phyloP scores from a whole-genome alignment of 2,888 invertebrate species.

The Andrena hattorfiana region DNA sequence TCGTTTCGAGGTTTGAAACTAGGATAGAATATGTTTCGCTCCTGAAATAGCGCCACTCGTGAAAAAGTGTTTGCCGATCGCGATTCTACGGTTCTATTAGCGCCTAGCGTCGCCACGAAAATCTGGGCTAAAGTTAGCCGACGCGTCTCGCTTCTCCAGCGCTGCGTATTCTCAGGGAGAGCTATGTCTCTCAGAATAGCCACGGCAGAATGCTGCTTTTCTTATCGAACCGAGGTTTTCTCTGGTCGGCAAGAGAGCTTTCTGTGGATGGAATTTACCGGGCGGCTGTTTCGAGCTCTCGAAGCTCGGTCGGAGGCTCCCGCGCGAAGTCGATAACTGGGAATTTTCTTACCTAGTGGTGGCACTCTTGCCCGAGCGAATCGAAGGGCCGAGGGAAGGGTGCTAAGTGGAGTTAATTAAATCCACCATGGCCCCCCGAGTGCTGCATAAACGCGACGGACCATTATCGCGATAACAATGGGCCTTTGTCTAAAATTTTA shows the following conservation, averaged over 20 bases:
- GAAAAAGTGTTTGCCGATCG: slow-evolving; percentile 41
- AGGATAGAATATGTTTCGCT: slow-evolving; percentile 24
- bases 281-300: slow-evolving; percentile 8
- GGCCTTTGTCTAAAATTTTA: neutral
- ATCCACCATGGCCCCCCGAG: neutral
- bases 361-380: slow-evolving; percentile 13
- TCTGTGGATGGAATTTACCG: slow-evolving; percentile 57
- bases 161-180: slow-evolving; percentile 81
- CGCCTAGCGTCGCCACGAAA: slow-evolving; percentile 47
- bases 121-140: slow-evolving; percentile 79
- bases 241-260: slow-evolving; percentile 68
- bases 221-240: slow-evolving; percentile 66
- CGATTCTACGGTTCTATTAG: slow-evolving; percentile 49
- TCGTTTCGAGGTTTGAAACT: slow-evolving; percentile 10
- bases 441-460: neutral
- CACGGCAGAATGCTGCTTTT: slow-evolving; percentile 53
- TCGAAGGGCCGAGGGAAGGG: neutral
- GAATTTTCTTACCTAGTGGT: slow-evolving; percentile 60
- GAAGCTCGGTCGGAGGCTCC: slow-evolving; percentile 38
- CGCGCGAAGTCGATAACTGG: slow-evolving; percentile 60
- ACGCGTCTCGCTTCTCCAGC: slow-evolving; percentile 81
- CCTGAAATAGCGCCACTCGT: slow-evolving; percentile 41
- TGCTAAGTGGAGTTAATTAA: slow-evolving; percentile 1
- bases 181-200: slow-evolving; percentile 62
- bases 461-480: neutral